A percentile compares a stretch with the other conserved stretches of the same genome.
phyloP scores from a whole-genome alignment of 2,888 invertebrate genomes.

The Aethes cnicana region DNA sequence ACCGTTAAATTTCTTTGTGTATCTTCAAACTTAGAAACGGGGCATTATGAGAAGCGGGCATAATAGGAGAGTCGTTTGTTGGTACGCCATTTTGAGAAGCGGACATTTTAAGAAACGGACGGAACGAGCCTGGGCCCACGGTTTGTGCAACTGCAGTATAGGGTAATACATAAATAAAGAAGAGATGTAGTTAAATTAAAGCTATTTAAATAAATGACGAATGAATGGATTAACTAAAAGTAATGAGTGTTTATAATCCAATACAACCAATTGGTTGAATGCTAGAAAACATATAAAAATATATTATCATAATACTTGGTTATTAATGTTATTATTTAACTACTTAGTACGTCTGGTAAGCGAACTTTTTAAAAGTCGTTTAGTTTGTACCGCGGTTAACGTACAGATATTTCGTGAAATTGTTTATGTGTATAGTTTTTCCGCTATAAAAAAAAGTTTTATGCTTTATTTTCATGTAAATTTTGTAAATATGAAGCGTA shows the following conservation, averaged over 20 bases:
- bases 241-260: slow-evolving; percentile 9
- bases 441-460: slow-evolving; percentile 24
- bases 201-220: slow-evolving; percentile 19
- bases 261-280: slow-evolving; percentile 9
- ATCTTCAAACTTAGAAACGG: too few species aligned
- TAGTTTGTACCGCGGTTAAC: slow-evolving; percentile 41
- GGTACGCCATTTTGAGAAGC: too few species aligned
- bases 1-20: too few species aligned
- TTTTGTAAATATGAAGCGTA: slow-evolving; percentile 68
- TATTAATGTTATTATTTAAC: slow-evolving; percentile 23
- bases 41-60: too few species aligned
- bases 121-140: too few species aligned
- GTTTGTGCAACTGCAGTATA: slow-evolving; percentile 7
- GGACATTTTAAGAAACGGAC: too few species aligned
- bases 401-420: slow-evolving; percentile 10
- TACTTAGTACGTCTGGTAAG: slow-evolving; percentile 8
- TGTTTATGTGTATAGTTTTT: slow-evolving; percentile 25
- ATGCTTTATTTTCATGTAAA: slow-evolving; percentile 53
- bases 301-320: slow-evolving; percentile 1
- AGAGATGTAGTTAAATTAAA: slow-evolving; percentile 20
- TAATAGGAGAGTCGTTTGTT: too few species aligned
- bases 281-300: slow-evolving; percentile 16
- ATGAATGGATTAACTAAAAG: slow-evolving; percentile 11
- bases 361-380: slow-evolving; percentile 36
- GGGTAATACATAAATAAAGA: slow-evolving; percentile 10